Evolutionary conservation across 2,888 invertebrate species (phyloP).

Genomic region (Dryobotodes eremita): DNA sequence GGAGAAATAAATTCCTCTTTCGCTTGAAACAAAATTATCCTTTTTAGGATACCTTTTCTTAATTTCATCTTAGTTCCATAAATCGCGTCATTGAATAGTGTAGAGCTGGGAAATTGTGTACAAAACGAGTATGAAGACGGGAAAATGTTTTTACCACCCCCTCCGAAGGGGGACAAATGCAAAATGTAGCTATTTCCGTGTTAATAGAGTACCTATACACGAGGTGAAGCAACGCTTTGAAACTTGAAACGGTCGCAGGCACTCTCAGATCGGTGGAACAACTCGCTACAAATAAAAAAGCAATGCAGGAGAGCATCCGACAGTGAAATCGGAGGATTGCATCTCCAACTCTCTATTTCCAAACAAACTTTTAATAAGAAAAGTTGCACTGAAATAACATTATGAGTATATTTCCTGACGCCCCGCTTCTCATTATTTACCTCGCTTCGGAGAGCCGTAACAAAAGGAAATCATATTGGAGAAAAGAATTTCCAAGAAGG

Average conservation of each 20-base stretch:
- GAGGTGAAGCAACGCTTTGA: slow-evolving; percentile 40
- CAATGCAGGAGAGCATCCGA: slow-evolving; percentile 71
- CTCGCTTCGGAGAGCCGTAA: slow-evolving; percentile 47
- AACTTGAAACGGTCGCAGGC: slow-evolving; percentile 41
- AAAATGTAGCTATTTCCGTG: slow-evolving; percentile 39
- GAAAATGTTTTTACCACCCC: slow-evolving; percentile 13
- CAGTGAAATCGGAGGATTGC: slow-evolving; percentile 79
- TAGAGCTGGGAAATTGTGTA: not conserved
- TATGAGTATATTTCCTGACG: slow-evolving; percentile 73
- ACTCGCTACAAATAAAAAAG: slow-evolving; percentile 71
- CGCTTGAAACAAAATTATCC: too few relatives aligned
- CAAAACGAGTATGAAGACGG: not conserved
- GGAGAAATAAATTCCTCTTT: not conserved
- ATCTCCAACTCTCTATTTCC: slow-evolving; percentile 68
- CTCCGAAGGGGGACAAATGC: slow-evolving; percentile 26
- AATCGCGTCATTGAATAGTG: not conserved
- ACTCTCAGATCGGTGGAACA: slow-evolving; percentile 39
- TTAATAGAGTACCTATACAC: slow-evolving; percentile 40
- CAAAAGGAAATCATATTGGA: slow-evolving; percentile 50
- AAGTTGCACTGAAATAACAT: slow-evolving; percentile 81
- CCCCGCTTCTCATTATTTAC: slow-evolving; percentile 57
- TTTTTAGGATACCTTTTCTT: not conserved
- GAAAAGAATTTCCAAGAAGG: slow-evolving; percentile 32
- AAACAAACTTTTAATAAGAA: slow-evolving; percentile 87
- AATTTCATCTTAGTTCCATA: slow-evolving; percentile 2